Evolutionary conservation across 2,797 vertebrate species (phyloP).

Genomic region (Cryptoprocta ferox): DNA sequence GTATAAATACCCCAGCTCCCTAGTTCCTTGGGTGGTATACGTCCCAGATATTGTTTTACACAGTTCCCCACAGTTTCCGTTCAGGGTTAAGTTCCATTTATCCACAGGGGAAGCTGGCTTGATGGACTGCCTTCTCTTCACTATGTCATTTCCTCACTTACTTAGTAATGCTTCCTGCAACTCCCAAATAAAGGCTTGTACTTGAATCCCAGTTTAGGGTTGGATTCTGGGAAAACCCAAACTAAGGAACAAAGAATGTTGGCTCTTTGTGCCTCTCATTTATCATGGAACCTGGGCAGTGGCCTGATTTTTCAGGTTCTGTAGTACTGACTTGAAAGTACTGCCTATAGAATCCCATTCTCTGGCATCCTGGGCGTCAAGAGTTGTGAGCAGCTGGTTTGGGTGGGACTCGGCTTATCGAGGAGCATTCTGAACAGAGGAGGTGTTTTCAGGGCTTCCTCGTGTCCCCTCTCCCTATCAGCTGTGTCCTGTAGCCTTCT

Average conservation of each 20-base stretch:
- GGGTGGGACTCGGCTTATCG: slow-evolving; percentile 65
- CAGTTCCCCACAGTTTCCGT: background rate
- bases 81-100: background rate
- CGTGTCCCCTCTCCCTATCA: slow-evolving; percentile 69
- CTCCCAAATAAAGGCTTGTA: background rate
- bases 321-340: background rate
- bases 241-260: background rate
- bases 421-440: slow-evolving; percentile 73
- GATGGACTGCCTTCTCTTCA: background rate
- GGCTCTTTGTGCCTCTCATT: background rate
- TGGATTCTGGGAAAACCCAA: background rate
- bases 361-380: slow-evolving; percentile 36
- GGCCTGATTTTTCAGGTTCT: background rate
- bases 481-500: slow-evolving; percentile 61
- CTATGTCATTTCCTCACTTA: background rate
- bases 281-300: background rate
- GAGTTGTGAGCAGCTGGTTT: slow-evolving; percentile 49
- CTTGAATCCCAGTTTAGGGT: background rate
- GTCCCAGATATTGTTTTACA: background rate
- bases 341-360: slow-evolving; percentile 54
- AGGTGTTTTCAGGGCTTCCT: slow-evolving; percentile 70
- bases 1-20: background rate
- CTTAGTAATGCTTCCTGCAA: background rate
- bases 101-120: background rate
- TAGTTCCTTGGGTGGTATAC: background rate